phyloP scores from a whole-genome alignment of 2,888 invertebrate species.

The Pantelozetes paolii region DNA sequence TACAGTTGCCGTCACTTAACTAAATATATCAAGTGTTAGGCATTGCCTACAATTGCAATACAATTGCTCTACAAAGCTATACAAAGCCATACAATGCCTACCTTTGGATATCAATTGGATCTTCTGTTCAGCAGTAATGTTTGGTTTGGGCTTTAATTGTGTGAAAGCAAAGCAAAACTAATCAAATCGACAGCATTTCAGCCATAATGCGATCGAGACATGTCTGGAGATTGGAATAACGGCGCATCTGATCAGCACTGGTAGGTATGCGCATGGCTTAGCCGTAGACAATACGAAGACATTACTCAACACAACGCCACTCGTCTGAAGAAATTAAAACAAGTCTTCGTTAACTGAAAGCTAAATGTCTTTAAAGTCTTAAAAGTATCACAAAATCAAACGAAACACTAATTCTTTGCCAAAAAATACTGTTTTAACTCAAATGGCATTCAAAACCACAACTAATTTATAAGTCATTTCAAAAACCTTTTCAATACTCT shows the following conservation, averaged over 20 bases:
- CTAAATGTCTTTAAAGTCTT: too few species aligned
- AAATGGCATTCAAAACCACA: too few species aligned
- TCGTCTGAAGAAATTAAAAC: conserved; percentile 21
- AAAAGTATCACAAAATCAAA: too few species aligned
- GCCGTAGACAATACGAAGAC: background rate
- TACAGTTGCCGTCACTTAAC: background rate
- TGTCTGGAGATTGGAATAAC: conserved; percentile 16
- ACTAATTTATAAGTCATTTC: too few species aligned
- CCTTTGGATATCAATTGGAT: conserved; percentile 30
- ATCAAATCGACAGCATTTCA: conserved; percentile 28
- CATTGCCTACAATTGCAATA: background rate
- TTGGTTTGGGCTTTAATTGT: conserved; percentile 19
- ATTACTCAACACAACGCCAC: background rate
- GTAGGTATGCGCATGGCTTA: conserved; percentile 8
- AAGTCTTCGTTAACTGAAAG: background rate
- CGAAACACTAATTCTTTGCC: too few species aligned
- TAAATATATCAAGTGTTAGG: background rate
- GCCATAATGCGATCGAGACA: conserved; percentile 8
- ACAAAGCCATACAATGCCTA: conserved; percentile 6
- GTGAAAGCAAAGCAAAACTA: conserved; percentile 18
- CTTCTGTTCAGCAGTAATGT: conserved; percentile 15
- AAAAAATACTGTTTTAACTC: too few species aligned
- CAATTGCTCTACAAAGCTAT: background rate
- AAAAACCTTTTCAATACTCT: too few species aligned
- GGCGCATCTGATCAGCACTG: conserved; percentile 26